Evolutionary conservation across 2,888 invertebrate genomes (phyloP).

Genomic region (Machimus atricapillus): DNA sequence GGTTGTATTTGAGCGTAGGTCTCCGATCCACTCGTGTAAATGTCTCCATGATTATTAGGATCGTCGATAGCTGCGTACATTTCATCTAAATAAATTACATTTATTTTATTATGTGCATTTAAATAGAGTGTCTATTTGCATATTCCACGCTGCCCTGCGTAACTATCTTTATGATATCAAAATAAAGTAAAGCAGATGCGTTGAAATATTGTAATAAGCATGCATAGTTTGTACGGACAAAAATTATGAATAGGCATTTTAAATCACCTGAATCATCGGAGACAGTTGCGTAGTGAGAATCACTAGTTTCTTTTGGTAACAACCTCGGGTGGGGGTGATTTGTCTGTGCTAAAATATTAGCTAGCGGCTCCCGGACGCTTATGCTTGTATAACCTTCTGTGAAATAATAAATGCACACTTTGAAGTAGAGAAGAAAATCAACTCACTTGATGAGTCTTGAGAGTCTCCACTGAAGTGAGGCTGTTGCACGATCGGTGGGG

Average conservation of each 20-base stretch:
- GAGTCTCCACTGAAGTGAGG: slow-evolving; percentile 90
- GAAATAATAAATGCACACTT: slow-evolving; percentile 47
- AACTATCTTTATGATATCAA: background rate
- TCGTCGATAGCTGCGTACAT: slow-evolving; percentile 92
- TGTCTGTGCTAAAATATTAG: slow-evolving; percentile 76
- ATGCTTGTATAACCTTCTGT: slow-evolving; percentile 91
- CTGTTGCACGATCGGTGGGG: slow-evolving; percentile 74
- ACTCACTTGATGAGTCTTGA: slow-evolving; percentile 83
- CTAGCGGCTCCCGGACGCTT: slow-evolving; percentile 87
- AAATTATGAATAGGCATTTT: background rate
- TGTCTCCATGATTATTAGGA: slow-evolving; percentile 67
- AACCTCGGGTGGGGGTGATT: slow-evolving; percentile 58
- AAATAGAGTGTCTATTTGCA: too few relatives aligned
- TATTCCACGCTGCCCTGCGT: background rate
- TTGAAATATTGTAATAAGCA: background rate
- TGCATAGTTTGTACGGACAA: background rate
- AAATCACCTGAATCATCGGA: slow-evolving; percentile 84
- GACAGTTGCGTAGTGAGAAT: slow-evolving; percentile 87
- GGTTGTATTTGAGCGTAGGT: slow-evolving; percentile 86
- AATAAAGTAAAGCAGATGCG: background rate
- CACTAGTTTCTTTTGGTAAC: slow-evolving; percentile 60
- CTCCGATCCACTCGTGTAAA: slow-evolving; percentile 81
- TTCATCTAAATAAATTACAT: slow-evolving; percentile 69
- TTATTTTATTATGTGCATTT: background rate
- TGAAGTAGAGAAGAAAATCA: background rate